Evolutionary conservation across 2,113 vertebrate genomes (phyloP).

Genomic region (Psittacula cyanocephala): DNA sequence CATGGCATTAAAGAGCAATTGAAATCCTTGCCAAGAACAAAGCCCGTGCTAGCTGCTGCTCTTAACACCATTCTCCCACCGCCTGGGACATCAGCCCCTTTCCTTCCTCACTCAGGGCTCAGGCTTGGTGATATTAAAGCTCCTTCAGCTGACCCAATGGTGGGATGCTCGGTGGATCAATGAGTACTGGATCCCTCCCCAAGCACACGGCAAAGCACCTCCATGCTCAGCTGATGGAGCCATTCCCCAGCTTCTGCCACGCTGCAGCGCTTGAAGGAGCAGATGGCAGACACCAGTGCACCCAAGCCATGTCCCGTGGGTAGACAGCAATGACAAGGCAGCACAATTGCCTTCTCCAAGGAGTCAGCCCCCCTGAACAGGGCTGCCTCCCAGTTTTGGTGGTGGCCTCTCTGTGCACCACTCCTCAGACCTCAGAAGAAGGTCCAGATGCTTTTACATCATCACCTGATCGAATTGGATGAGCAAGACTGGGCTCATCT

Average conservation of each 20-base stretch:
- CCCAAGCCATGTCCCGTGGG: neutral
- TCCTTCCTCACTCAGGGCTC: neutral
- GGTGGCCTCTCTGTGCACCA: neutral
- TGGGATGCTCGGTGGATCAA: neutral
- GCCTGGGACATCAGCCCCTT: neutral
- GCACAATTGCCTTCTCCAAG: neutral
- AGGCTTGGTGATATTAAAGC: neutral
- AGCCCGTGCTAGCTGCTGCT: neutral
- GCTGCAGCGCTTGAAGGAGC: too few species aligned
- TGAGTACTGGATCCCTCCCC: too few species aligned
- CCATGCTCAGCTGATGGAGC: neutral
- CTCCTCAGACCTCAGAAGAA: neutral
- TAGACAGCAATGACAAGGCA: neutral
- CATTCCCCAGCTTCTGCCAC: neutral
- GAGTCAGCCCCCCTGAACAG: fast-evolving
- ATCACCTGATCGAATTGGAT: fast-evolving
- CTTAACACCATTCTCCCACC: fast-evolving
- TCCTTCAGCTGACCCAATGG: fast-evolving
- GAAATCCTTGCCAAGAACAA: neutral
- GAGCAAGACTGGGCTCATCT: fast-evolving
- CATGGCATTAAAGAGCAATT: neutral
- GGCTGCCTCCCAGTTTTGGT: neutral
- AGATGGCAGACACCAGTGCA: too few species aligned
- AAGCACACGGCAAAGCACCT: neutral
- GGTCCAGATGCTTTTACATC: neutral